Percentiles rank a stretch among this genome's conserved stretches.
These are phyloP conservation scores for Halictus quadricinctus DNA, from an alignment of 2,888 invertebrate species.

Conservation along the genomic window DNA sequence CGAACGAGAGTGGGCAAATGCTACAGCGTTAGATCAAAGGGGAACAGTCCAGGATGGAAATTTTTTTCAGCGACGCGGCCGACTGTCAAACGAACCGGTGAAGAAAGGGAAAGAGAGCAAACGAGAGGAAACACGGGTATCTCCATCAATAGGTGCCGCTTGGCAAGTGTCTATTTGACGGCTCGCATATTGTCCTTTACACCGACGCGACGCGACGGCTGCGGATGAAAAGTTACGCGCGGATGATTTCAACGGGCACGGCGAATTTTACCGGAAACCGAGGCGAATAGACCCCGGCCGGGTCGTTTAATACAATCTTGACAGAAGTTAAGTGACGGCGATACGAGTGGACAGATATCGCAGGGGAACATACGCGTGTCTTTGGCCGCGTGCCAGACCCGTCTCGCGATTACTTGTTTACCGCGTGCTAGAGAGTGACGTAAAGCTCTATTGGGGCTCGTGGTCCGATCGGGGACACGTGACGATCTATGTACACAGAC, in stretches of 20 bases:
- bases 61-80: not conserved
- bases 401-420: conserved; percentile 75
- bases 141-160: not conserved
- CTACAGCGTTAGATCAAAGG: not conserved
- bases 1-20: not conserved
- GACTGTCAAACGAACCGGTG: not conserved
- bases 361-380: conserved; percentile 42
- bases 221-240: not conserved
- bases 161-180: not conserved
- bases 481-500: conserved; percentile 34
- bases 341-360: conserved; percentile 48
- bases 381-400: conserved; percentile 66
- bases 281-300: not conserved
- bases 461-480: conserved; percentile 57
- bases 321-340: conserved; percentile 36
- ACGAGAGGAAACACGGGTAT: not conserved
- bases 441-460: conserved; percentile 68
- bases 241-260: not conserved
- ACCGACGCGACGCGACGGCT: not conserved
- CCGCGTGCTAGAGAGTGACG: conserved; percentile 71
- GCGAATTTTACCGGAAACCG: conserved; percentile 27
- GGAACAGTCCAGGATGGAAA: not conserved
- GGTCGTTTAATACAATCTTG: conserved; percentile 50
- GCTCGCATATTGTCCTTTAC: not conserved
- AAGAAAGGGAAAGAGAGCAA: not conserved